phyloP scores from a whole-genome alignment of 2,113 vertebrate species.

The Malaclemys terrapin region DNA sequence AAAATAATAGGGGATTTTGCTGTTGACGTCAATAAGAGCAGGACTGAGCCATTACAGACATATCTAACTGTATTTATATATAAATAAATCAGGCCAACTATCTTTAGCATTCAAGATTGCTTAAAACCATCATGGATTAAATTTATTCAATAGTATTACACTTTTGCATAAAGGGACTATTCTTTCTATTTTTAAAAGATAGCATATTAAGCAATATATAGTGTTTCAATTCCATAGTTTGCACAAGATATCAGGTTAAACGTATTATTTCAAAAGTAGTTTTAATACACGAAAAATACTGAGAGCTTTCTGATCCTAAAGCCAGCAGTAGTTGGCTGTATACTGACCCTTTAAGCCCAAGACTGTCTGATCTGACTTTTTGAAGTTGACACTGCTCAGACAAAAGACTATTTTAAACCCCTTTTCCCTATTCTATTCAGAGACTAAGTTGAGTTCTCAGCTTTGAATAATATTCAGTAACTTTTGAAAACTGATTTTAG shows the following conservation, averaged over 20 bases:
- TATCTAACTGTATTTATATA: not conserved
- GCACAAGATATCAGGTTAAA: not conserved
- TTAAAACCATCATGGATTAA: not conserved
- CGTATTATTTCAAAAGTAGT: not conserved
- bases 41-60: not conserved
- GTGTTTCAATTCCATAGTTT: not conserved
- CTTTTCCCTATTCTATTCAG: not conserved
- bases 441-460: not conserved
- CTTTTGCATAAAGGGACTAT: not conserved
- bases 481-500: not conserved
- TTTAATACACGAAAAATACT: not conserved
- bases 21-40: not conserved
- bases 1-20: not conserved
- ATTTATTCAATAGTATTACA: not conserved
- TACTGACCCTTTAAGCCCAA: not conserved
- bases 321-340: not conserved
- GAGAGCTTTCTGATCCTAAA: not conserved
- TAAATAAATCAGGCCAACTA: not conserved
- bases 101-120: not conserved
- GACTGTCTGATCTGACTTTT: not conserved
- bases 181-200: not conserved
- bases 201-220: not conserved
- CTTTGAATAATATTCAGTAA: not conserved
- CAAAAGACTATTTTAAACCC: not conserved
- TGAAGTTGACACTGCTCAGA: not conserved